A percentile compares a stretch with the other conserved stretches of the same genome.
These are phyloP conservation scores for Ylistrum balloti DNA, from an alignment of 1,140 invertebrate genomes.

Conservation along the genomic window DNA sequence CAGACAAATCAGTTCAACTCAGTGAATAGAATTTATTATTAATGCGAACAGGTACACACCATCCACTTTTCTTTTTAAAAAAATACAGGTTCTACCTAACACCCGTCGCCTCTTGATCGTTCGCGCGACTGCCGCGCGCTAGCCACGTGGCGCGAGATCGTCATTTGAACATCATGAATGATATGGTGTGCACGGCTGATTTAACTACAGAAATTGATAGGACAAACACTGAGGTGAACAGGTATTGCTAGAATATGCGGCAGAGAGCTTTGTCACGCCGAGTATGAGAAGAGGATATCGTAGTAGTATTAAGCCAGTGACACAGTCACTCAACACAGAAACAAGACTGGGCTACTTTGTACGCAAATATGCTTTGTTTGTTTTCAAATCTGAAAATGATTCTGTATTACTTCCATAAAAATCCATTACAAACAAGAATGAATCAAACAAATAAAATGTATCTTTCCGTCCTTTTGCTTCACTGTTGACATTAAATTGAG, in stretches of 20 bases:
- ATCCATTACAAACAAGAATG: too few species aligned
- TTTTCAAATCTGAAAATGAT: too few species aligned
- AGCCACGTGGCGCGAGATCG: not conserved
- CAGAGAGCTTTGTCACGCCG: not conserved
- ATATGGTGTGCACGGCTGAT: not conserved
- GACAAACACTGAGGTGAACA: not conserved
- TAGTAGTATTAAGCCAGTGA: not conserved
- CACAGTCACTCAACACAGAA: not conserved
- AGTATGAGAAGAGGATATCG: not conserved
- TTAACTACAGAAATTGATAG: not conserved
- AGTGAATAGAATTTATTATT: not conserved
- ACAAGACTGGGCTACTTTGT: too few species aligned
- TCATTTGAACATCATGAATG: conserved; percentile 11
- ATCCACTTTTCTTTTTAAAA: not conserved
- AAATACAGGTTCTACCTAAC: not conserved
- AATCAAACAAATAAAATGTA: too few species aligned
- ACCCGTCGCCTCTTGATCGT: not conserved
- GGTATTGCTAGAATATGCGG: not conserved
- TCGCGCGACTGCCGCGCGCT: not conserved
- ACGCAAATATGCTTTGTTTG: too few species aligned
- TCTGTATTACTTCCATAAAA: too few species aligned
- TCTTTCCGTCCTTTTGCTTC: too few species aligned
- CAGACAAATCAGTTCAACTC: not conserved
- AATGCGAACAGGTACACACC: not conserved
- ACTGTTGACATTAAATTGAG: too few species aligned